phyloP scores from a whole-genome alignment of 2,113 vertebrate genomes.

The Pseudopipra pipra region DNA sequence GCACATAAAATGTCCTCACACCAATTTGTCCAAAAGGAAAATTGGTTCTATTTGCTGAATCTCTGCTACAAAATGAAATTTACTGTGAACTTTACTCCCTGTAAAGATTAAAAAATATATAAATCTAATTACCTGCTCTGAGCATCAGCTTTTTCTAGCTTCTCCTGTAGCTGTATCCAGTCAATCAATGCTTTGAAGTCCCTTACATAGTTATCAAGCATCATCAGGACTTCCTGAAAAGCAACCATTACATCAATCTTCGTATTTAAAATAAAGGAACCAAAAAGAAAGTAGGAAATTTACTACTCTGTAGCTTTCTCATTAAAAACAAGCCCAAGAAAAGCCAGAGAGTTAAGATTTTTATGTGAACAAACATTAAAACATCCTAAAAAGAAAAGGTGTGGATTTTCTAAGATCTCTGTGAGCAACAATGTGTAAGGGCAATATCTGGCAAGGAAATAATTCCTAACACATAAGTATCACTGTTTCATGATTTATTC shows the following conservation, averaged over 20 bases:
- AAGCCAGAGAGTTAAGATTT: neutral
- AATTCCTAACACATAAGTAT: neutral
- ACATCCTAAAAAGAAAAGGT: neutral
- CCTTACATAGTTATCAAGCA: conserved; percentile 97
- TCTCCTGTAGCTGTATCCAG: conserved; percentile 99
- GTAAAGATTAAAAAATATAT: neutral
- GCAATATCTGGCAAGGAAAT: neutral
- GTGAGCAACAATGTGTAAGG: neutral
- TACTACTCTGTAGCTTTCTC: neutral
- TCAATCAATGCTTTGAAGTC: conserved; percentile 99
- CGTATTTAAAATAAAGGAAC: neutral
- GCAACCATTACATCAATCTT: neutral
- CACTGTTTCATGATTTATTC: neutral
- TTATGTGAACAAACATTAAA: neutral
- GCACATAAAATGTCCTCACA: neutral
- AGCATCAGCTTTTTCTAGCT: conserved; percentile 96
- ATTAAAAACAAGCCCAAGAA: neutral
- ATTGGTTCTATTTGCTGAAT: neutral
- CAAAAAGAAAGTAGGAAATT: neutral
- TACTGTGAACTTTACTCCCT: neutral
- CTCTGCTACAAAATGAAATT: neutral
- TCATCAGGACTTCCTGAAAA: conserved; percentile 96
- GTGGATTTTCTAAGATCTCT: neutral
- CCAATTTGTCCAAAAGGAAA: neutral
- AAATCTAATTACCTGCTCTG: conserved; percentile 88